Evolutionary conservation across 2,113 vertebrate genomes (phyloP).

Genomic region (Turdus rufiventris): DNA sequence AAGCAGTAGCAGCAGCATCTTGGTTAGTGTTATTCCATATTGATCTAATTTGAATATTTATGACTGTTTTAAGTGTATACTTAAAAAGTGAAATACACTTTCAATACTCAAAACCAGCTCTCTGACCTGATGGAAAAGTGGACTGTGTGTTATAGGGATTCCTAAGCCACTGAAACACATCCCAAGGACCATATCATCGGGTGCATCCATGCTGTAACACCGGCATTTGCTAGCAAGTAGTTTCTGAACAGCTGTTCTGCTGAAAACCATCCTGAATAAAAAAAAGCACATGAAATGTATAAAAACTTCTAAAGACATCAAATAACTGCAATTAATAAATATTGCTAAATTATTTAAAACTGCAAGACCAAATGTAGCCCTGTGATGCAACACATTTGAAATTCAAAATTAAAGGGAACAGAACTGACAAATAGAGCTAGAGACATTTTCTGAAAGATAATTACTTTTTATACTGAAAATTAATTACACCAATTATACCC

Average conservation of each 20-base stretch:
- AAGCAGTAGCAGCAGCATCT: background rate
- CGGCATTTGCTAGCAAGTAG: constrained; percentile 87
- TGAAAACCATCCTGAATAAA: constrained; percentile 90
- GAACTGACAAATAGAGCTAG: background rate
- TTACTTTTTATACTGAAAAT: background rate
- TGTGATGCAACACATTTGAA: background rate
- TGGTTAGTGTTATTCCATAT: background rate
- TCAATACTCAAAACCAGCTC: background rate
- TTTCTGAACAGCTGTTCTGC: constrained; percentile 80
- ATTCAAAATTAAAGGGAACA: background rate
- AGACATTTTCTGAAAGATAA: background rate
- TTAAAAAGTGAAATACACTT: background rate
- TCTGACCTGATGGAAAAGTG: constrained; percentile 93
- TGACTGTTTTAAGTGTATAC: background rate
- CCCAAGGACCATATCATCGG: constrained; percentile 97
- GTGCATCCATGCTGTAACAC: constrained; percentile 91
- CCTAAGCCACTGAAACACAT: constrained; percentile 96
- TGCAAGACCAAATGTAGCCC: background rate
- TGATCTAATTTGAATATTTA: rapidly evolving
- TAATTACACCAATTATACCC: background rate
- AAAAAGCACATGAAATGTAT: background rate
- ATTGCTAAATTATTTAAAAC: background rate
- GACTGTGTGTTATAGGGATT: constrained; percentile 88
- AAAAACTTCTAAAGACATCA: background rate
- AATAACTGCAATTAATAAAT: background rate